These are phyloP conservation scores for Drosophila malerkotliana DNA, from an alignment of 1,140 invertebrate genomes.

Conservation along the genomic window DNA sequence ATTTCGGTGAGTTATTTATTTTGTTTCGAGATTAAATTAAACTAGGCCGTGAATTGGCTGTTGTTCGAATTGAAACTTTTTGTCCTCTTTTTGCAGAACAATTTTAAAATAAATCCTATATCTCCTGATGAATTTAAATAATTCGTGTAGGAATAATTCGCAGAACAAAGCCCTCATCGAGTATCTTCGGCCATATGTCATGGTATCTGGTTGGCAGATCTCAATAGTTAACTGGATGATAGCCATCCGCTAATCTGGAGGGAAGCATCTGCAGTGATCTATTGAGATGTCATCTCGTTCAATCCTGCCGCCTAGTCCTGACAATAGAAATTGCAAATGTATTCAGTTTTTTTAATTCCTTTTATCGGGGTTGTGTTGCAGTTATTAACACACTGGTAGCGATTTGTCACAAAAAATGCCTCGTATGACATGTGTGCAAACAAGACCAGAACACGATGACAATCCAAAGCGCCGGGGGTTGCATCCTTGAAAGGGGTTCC, in stretches of 20 bases:
- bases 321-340: slow-evolving; percentile 36
- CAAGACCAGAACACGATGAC: slow-evolving; percentile 54
- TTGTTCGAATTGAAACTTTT: slow-evolving; percentile 15
- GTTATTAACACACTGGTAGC: slow-evolving; percentile 76
- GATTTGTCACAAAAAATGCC: slow-evolving; percentile 73
- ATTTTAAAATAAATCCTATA: neutral
- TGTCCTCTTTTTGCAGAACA: neutral
- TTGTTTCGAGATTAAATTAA: slow-evolving; percentile 70
- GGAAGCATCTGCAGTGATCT: slow-evolving; percentile 59
- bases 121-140: slow-evolving; percentile 14
- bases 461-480: slow-evolving; percentile 17
- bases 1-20: slow-evolving; percentile 41
- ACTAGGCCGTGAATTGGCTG: slow-evolving; percentile 60
- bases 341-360: slow-evolving; percentile 9
- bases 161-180: neutral
- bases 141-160: slow-evolving; percentile 25
- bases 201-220: slow-evolving; percentile 25
- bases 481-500: slow-evolving; percentile 53
- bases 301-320: slow-evolving; percentile 2
- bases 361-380: slow-evolving; percentile 40
- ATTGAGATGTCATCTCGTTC: slow-evolving; percentile 57
- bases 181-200: slow-evolving; percentile 20
- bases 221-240: slow-evolving; percentile 34
- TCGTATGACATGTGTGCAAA: slow-evolving; percentile 78
- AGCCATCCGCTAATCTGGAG: slow-evolving; percentile 49